Evolutionary conservation across 2,888 invertebrate genomes (phyloP).

Genomic region (Drosophila nr. perissopoda): DNA sequence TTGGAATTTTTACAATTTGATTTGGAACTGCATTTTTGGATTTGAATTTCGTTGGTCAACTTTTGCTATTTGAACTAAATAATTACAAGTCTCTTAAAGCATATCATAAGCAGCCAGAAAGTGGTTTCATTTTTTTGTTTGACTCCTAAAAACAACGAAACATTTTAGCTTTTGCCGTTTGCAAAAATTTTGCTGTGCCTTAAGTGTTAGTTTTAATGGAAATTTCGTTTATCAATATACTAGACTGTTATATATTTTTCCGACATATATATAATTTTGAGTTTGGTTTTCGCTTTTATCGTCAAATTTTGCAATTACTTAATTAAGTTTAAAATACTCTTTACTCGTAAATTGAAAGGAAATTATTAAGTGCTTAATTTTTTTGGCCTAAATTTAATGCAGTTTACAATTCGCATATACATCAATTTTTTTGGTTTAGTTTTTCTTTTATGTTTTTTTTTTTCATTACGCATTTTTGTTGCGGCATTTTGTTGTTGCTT

Average conservation of each 20-base stretch:
- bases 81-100: slow-evolving; percentile 45
- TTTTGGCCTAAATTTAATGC: slow-evolving; percentile 66
- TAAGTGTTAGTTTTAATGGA: slow-evolving; percentile 62
- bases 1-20: slow-evolving; percentile 55
- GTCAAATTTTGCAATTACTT: slow-evolving; percentile 45
- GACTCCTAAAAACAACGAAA: slow-evolving; percentile 84
- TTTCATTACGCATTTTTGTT: slow-evolving; percentile 61
- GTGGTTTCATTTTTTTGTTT: slow-evolving; percentile 54
- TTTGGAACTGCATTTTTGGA: slow-evolving; percentile 56
- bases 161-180: slow-evolving; percentile 51
- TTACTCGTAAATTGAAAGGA: slow-evolving; percentile 39
- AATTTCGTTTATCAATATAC: slow-evolving; percentile 58
- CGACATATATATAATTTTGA: slow-evolving; percentile 46
- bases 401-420: slow-evolving; percentile 69
- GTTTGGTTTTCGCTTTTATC: slow-evolving; percentile 44
- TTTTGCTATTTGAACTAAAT: slow-evolving; percentile 50
- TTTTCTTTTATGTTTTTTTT: slow-evolving; percentile 53
- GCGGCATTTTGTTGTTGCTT: slow-evolving; percentile 50
- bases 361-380: slow-evolving; percentile 55
- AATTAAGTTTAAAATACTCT: slow-evolving; percentile 49
- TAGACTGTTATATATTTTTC: slow-evolving; percentile 48
- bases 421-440: slow-evolving; percentile 23
- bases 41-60: slow-evolving; percentile 53
- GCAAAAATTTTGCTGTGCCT: slow-evolving; percentile 70
- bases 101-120: slow-evolving; percentile 68